Percentiles rank a stretch among this genome's conserved stretches.
Conservation (phyloP, 2,797 vertebrate genomes). For the Lacerta bilineata region DNA sequence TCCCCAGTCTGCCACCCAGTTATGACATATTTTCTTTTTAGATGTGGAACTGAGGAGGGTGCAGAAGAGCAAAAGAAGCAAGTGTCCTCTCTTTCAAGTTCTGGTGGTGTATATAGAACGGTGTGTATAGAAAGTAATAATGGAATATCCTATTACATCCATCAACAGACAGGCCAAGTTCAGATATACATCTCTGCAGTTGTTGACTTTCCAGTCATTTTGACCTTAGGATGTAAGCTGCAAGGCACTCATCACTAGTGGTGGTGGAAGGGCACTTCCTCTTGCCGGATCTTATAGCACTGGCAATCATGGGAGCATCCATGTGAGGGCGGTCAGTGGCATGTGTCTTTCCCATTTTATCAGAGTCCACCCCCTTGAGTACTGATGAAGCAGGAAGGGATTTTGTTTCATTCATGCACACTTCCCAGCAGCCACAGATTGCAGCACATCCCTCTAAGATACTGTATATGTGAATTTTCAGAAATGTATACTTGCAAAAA, state of each 20-base stretch:
- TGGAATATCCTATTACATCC: background rate
- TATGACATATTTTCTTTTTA: background rate
- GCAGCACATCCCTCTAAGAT: background rate
- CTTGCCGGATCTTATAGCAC: background rate
- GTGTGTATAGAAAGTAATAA: background rate
- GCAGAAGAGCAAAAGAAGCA: background rate
- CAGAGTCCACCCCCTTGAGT: background rate
- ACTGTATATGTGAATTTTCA: no score
- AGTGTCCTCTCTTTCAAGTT: background rate
- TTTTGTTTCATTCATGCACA: no score
- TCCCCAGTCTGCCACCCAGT: no score
- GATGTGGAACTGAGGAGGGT: background rate
- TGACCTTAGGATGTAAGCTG: background rate
- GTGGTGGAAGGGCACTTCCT: background rate
- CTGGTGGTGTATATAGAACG: background rate
- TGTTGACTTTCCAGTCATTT: background rate
- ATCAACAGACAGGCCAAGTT: background rate
- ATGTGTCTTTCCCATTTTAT: background rate
- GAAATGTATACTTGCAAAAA: no score
- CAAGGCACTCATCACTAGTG: background rate
- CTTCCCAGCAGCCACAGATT: background rate
- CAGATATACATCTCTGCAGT: background rate
- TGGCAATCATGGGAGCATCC: background rate
- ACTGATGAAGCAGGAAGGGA: background rate
- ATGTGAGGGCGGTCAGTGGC: background rate